Base-by-base conservation (phyloP, 1,140 invertebrate genomes). In the Pseudoatta argentina region DNA sequence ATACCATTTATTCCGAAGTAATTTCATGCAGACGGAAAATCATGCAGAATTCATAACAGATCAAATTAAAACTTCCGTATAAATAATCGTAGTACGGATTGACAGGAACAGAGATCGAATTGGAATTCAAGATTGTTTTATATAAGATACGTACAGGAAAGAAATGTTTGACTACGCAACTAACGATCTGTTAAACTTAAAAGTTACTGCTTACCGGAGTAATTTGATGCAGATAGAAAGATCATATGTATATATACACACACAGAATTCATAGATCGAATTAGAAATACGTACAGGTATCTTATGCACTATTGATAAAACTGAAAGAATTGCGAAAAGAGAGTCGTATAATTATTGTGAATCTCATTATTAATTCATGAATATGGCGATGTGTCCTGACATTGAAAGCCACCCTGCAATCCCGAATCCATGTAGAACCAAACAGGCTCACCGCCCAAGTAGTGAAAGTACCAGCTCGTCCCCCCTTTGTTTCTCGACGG, bases 391-490 rank as follows among this genome's bases (percentile, higher is more conserved):
- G 21, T 61, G n/a, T 30, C 34, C 18, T 14, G 27, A 2, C 44
- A 24, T 39, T n/a, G 55, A 61, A 83, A 44, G 44, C 34, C 53
- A 10, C 7, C 39, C n/a, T 16, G 12, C n/a, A n/a, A 24, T 61
- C 27, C 14, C 5, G 27, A 82, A 55, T 61, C 21, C 55, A 3
- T 18, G 51, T n/a, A 51, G 39, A 83, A 75, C 18, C 18, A 18
- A 39, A 27, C 39, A 8, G 24, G 10, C 39, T 61, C 21, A 21
- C 21, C n/a, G 18, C 51, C 69, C 55, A 8, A 75, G n/a, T 44
- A 69, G 85, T 69, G 85, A 86, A 86, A 86, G 85, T 79, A 51
- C 5, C 51, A 14, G 24, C 21, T 1, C 16, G 44, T 66, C 44
- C 85, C 51, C 73, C 51, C 27, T 85, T 86, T 34, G 44, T 78